phyloP scores from a whole-genome alignment of 1,140 invertebrate genomes.

The Drosophila novamexicana region DNA sequence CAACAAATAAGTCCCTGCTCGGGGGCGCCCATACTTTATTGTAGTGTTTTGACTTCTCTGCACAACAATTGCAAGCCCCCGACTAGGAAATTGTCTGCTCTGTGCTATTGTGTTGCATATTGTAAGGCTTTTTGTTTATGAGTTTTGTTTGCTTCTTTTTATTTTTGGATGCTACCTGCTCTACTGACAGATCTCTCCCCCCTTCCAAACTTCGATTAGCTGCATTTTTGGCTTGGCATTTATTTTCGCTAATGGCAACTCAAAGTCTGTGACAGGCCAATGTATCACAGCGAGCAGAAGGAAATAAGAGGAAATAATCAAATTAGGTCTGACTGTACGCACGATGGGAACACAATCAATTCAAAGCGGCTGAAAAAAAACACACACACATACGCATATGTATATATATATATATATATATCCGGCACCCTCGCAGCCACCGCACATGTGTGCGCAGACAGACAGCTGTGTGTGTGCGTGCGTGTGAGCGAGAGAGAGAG shows the following conservation, averaged over 20 bases:
- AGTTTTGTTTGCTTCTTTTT: slow-evolving; percentile 4
- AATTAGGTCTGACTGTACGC: slow-evolving; percentile 64
- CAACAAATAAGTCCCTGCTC: neutral
- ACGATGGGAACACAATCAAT: slow-evolving; percentile 5
- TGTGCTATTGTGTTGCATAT: neutral
- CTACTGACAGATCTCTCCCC: neutral
- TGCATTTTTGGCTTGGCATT: slow-evolving; percentile 25
- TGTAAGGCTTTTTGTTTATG: too few species aligned
- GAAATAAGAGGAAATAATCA: slow-evolving; percentile 28
- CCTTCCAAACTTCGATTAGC: neutral
- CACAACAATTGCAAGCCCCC: neutral
- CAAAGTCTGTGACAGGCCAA: slow-evolving; percentile 32
- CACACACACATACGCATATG: too few species aligned
- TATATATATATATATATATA: too few species aligned
- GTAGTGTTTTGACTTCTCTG: neutral
- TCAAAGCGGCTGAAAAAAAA: slow-evolving; percentile 6
- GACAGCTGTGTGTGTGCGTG: slow-evolving; percentile 24
- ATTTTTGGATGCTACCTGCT: slow-evolving; percentile 27
- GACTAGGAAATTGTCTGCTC: slow-evolving; percentile 8
- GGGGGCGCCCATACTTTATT: neutral
- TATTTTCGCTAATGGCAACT: slow-evolving; percentile 32
- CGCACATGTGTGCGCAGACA: slow-evolving; percentile 16
- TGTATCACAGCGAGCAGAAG: slow-evolving; percentile 32
- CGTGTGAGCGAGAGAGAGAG: slow-evolving; percentile 6
- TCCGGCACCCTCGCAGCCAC: slow-evolving; percentile 49